phyloP scores from a whole-genome alignment of 2,113 vertebrate species.

The Xiphophorus hellerii region DNA sequence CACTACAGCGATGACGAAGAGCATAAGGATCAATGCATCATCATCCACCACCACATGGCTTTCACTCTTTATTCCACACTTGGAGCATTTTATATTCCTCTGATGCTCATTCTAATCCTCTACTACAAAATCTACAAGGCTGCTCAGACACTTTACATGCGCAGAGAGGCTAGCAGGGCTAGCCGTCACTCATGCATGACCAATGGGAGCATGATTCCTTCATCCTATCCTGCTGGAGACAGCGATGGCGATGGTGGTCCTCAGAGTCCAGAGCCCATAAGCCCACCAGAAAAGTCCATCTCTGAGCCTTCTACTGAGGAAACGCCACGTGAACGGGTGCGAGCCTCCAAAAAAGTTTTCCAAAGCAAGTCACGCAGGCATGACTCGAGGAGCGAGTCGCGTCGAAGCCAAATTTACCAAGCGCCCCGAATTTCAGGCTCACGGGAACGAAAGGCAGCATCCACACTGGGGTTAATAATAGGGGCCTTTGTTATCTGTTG shows the following conservation, averaged over 20 bases:
- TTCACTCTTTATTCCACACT: conserved; percentile 95
- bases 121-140: conserved; percentile 99
- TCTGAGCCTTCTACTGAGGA: conserved; percentile 90
- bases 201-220: conserved; percentile 89
- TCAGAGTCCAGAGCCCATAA: conserved; percentile 80
- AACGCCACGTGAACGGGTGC: conserved; percentile 79
- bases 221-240: conserved; percentile 83
- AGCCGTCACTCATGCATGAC: conserved; percentile 83
- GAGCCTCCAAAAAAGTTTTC: conserved; percentile 76
- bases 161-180: conserved; percentile 87
- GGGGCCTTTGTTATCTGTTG: conserved; percentile 98
- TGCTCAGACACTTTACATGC: conserved; percentile 93
- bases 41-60: conserved; percentile 92
- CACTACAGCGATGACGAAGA: conserved; percentile 81
- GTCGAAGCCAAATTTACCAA: conserved; percentile 85
- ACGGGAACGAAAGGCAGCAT: conserved; percentile 92
- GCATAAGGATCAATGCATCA: conserved; percentile 89
- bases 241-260: conserved; percentile 71
- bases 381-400: conserved; percentile 83
- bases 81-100: conserved; percentile 96
- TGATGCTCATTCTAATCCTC: conserved; percentile 94
- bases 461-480: conserved; percentile 92
- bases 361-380: conserved; percentile 76
- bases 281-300: conserved; percentile 85
- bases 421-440: conserved; percentile 91